Evolutionary conservation across 2,888 invertebrate genomes (phyloP).

Genomic region (Quadroppia sp.): DNA sequence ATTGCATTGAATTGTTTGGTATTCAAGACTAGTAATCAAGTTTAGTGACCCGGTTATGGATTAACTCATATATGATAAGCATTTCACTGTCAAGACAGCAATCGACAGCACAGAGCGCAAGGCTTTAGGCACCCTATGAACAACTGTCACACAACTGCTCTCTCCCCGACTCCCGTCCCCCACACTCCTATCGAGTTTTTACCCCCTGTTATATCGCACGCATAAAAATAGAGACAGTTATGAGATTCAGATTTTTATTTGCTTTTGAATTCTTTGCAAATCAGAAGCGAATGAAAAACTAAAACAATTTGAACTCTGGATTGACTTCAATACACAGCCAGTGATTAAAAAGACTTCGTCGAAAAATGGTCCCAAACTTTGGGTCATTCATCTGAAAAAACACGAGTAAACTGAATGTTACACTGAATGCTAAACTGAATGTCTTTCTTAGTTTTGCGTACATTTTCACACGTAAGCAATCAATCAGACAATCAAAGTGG

Average conservation of each 20-base stretch:
- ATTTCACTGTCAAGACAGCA: conserved; percentile 36
- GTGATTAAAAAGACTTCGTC: conserved; percentile 1
- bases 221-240: conserved; percentile 33
- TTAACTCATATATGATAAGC: conserved; percentile 12
- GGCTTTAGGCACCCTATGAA: conserved; percentile 19
- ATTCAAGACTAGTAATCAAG: conserved; percentile 24
- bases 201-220: neutral
- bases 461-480: neutral
- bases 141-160: neutral
- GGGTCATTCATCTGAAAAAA: conserved; percentile 35
- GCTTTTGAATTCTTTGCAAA: neutral
- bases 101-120: neutral
- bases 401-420: conserved; percentile 16
- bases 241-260: conserved; percentile 24
- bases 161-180: neutral
- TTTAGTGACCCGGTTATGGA: conserved; percentile 32
- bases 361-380: neutral
- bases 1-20: conserved; percentile 29
- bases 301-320: conserved; percentile 29
- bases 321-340: conserved; percentile 6
- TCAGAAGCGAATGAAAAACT: neutral
- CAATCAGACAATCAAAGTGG: neutral
- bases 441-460: no score
- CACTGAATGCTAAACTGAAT: neutral
- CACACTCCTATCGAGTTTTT: neutral